Percentiles rank a stretch among this genome's conserved stretches.
Conservation (phyloP, 2,113 vertebrate genomes). For the Hippocampus comes region DNA sequence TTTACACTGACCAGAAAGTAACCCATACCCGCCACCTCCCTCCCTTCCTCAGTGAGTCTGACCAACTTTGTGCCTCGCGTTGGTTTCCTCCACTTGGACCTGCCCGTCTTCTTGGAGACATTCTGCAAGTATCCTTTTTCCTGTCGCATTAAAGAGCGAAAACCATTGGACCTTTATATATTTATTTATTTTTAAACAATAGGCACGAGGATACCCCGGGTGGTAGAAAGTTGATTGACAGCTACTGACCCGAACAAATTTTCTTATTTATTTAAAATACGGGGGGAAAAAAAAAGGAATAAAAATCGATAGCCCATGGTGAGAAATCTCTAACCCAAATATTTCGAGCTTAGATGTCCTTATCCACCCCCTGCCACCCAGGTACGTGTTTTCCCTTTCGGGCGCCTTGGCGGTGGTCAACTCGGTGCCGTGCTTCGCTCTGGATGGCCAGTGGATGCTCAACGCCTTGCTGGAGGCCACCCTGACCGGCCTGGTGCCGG, state of each 20-base stretch:
- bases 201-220: neutral
- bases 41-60: slow-evolving; percentile 81
- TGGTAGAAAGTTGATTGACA: too few species aligned
- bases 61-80: slow-evolving; percentile 93
- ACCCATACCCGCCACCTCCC: neutral
- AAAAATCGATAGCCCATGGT: too few species aligned
- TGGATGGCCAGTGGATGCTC: slow-evolving; percentile 98
- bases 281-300: too few species aligned
- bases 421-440: slow-evolving; percentile 94
- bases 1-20: neutral
- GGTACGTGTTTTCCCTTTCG: slow-evolving; percentile 92
- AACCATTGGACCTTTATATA: neutral
- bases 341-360: slow-evolving; percentile 24
- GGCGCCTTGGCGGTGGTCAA: slow-evolving; percentile 95
- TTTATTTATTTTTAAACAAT: neutral
- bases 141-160: too few species aligned
- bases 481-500: slow-evolving; percentile 80
- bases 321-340: neutral
- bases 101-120: slow-evolving; percentile 91
- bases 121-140: slow-evolving; percentile 99
- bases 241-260: too few species aligned
- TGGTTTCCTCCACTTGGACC: slow-evolving; percentile 85
- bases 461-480: slow-evolving; percentile 93
- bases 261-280: too few species aligned
- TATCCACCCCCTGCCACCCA: slow-evolving; percentile 53